Conservation (phyloP, 2,113 vertebrate species). For the Elephas maximus region DNA sequence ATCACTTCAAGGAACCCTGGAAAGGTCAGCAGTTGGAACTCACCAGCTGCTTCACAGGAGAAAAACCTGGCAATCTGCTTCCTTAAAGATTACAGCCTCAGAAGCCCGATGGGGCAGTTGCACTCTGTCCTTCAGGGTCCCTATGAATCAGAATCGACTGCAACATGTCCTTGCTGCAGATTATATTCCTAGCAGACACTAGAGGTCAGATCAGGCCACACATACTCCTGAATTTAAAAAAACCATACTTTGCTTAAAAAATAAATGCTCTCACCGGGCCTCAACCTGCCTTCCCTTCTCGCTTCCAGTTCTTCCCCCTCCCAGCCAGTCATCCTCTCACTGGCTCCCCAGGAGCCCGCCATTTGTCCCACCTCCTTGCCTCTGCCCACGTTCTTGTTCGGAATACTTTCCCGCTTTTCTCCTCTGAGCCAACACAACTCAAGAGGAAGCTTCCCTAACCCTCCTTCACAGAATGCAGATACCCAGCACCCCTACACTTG, state of each 20-base stretch:
- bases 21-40: neutral
- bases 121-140: neutral
- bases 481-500: rapidly evolving
- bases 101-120: neutral
- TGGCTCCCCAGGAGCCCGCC: neutral
- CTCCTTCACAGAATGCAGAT: neutral
- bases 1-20: neutral
- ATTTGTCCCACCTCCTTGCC: neutral
- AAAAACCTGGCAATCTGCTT: neutral
- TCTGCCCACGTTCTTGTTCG: neutral
- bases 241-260: neutral
- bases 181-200: neutral
- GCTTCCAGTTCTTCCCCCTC: neutral
- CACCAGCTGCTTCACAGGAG: neutral
- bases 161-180: neutral
- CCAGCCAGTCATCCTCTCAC: neutral
- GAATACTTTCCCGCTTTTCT: neutral
- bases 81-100: neutral
- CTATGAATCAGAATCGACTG: neutral
- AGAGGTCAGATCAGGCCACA: slow-evolving; percentile 38
- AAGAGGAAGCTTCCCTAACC: neutral
- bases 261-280: neutral
- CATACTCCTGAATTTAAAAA: neutral
- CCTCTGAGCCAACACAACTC: neutral
- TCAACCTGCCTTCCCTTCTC: neutral